These are phyloP conservation scores for Cenopis cana DNA, from an alignment of 2,888 invertebrate genomes.

Conservation along the genomic window DNA sequence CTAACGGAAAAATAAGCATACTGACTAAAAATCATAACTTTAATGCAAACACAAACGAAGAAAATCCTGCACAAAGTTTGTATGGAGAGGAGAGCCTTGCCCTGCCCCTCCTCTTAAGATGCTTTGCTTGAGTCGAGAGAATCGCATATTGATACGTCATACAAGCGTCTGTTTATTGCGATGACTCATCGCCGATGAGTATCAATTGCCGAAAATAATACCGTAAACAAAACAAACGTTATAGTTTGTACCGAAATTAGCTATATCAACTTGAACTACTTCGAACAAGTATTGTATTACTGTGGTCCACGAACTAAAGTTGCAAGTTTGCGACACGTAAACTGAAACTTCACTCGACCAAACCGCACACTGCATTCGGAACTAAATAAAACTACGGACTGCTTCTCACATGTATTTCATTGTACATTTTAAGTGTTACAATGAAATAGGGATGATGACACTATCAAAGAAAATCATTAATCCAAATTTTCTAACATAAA, in stretches of 20 bases:
- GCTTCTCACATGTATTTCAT: neutral
- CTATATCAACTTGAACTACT: neutral
- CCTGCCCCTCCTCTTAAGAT: no score
- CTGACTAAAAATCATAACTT: no score
- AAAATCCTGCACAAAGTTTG: no score
- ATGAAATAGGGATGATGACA: neutral
- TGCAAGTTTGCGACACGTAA: constrained; percentile 18
- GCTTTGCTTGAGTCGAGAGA: no score
- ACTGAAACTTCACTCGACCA: constrained; percentile 10
- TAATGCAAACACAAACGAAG: no score
- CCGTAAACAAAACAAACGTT: neutral
- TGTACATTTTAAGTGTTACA: neutral
- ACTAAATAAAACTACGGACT: neutral
- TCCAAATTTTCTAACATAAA: no score
- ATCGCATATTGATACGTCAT: neutral
- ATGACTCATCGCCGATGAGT: no score
- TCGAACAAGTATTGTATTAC: neutral
- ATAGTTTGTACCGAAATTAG: neutral
- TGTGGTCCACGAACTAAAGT: neutral
- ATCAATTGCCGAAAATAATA: no score
- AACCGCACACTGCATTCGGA: neutral
- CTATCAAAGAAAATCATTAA: no score
- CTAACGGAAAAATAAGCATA: no score
- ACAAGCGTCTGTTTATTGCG: neutral
- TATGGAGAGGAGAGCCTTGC: no score